A percentile compares a stretch with the other conserved stretches of the same genome.
phyloP scores from a whole-genome alignment of 2,888 invertebrate genomes.

The Drosophila neutralis region DNA sequence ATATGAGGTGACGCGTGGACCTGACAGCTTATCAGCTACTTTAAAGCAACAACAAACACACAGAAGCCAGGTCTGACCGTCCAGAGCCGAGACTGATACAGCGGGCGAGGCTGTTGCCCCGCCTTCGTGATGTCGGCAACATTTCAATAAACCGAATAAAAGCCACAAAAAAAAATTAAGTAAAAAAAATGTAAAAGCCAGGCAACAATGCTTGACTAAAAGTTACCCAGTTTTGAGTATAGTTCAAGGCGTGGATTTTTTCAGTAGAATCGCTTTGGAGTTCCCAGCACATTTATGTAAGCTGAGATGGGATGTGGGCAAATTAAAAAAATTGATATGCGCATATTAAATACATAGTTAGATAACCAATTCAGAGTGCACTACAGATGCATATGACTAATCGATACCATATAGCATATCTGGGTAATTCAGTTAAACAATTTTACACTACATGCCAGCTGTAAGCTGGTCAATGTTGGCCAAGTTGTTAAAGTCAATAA shows the following conservation, averaged over 20 bases:
- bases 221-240: slow-evolving; percentile 25
- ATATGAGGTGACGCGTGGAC: slow-evolving; percentile 55
- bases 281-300: not conserved
- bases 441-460: slow-evolving; percentile 2
- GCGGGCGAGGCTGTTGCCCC: slow-evolving; percentile 30
- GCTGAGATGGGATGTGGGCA: no score
- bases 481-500: slow-evolving; percentile 1
- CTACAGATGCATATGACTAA: not conserved
- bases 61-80: slow-evolving; percentile 1
- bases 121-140: slow-evolving; percentile 41
- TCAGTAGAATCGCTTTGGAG: not conserved
- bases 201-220: slow-evolving; percentile 1
- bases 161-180: not conserved
- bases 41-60: slow-evolving; percentile 3
- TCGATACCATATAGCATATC: not conserved
- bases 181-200: slow-evolving; percentile 7
- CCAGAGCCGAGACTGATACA: slow-evolving; percentile 20
- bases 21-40: slow-evolving; percentile 58
- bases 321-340: not conserved
- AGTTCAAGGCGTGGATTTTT: not conserved
- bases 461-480: not conserved
- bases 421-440: slow-evolving; percentile 5
- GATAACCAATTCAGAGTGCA: not conserved
- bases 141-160: slow-evolving; percentile 42
- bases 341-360: not conserved